Evolutionary conservation across 2,113 vertebrate species (phyloP).

Genomic region (Delphinapterus leucas): DNA sequence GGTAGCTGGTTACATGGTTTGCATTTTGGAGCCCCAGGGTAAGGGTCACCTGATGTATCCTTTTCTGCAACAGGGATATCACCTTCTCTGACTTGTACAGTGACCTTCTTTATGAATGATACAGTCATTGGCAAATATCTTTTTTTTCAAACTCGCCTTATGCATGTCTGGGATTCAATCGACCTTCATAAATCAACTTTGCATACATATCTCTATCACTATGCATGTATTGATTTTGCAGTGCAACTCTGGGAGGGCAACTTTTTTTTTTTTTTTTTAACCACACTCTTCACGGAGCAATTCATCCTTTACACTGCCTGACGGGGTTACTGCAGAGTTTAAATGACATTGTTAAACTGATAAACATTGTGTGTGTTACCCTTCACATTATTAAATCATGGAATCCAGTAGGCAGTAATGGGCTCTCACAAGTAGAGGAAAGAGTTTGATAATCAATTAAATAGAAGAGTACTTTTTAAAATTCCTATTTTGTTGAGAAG

Average conservation of each 20-base stretch:
- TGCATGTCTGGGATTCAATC: background rate
- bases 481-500: background rate
- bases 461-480: background rate
- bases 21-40: background rate
- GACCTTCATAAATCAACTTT: background rate
- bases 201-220: background rate
- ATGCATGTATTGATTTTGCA: conserved; percentile 6
- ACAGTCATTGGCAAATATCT: background rate
- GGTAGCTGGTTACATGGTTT: background rate
- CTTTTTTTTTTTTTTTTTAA: background rate
- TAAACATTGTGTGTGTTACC: background rate
- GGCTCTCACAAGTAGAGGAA: background rate
- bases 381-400: background rate
- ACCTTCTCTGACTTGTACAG: background rate
- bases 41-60: background rate
- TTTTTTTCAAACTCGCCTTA: background rate
- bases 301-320: background rate
- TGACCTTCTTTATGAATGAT: background rate
- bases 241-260: background rate
- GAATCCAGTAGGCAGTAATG: background rate
- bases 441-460: background rate
- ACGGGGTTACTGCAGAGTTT: background rate
- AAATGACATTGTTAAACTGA: conserved; percentile 37
- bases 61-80: background rate
- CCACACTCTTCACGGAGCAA: background rate